These are phyloP conservation scores for Triplophysa yarkandensis DNA, from an alignment of 2,797 vertebrate species.

Conservation along the genomic window DNA sequence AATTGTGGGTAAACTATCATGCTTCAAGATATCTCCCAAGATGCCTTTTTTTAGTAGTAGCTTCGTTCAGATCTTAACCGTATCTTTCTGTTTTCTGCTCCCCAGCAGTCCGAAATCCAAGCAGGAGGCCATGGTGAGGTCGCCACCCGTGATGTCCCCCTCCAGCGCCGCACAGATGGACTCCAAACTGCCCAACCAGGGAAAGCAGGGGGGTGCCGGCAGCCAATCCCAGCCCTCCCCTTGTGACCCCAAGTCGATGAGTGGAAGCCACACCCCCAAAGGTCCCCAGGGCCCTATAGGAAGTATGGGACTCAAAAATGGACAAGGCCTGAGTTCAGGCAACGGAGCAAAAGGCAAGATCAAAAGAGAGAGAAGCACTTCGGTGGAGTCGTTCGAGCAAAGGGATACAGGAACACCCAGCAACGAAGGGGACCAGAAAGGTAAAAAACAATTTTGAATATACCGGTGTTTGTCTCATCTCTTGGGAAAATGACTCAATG, in stretches of 20 bases:
- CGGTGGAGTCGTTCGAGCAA: slow-evolving; percentile 96
- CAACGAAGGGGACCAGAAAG: slow-evolving; percentile 90
- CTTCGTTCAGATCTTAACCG: not conserved
- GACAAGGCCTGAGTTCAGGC: slow-evolving; percentile 86
- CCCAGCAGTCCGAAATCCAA: slow-evolving; percentile 97
- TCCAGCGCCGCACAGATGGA: slow-evolving; percentile 98
- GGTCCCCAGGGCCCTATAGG: slow-evolving; percentile 88
- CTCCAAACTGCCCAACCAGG: slow-evolving; percentile 99
- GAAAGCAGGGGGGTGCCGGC: slow-evolving; percentile 93
- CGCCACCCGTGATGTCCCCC: slow-evolving; percentile 98
- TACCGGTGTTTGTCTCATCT: not conserved
- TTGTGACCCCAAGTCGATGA: slow-evolving; percentile 90
- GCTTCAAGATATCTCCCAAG: not conserved
- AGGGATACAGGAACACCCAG: slow-evolving; percentile 92
- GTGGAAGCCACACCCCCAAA: slow-evolving; percentile 86
- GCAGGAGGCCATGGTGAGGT: slow-evolving; percentile 99
- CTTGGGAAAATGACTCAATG: not conserved
- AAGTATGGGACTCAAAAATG: slow-evolving; percentile 96
- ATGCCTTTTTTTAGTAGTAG: not conserved
- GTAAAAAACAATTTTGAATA: slow-evolving; percentile 65
- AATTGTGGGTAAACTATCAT: too few species aligned
- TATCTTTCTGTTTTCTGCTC: slow-evolving; percentile 48
- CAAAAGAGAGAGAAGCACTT: slow-evolving; percentile 96
- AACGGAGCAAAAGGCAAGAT: slow-evolving; percentile 95
- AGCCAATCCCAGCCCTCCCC: slow-evolving; percentile 97